phyloP scores from a whole-genome alignment of 2,113 vertebrate species.

The Cryptotis parvus region DNA sequence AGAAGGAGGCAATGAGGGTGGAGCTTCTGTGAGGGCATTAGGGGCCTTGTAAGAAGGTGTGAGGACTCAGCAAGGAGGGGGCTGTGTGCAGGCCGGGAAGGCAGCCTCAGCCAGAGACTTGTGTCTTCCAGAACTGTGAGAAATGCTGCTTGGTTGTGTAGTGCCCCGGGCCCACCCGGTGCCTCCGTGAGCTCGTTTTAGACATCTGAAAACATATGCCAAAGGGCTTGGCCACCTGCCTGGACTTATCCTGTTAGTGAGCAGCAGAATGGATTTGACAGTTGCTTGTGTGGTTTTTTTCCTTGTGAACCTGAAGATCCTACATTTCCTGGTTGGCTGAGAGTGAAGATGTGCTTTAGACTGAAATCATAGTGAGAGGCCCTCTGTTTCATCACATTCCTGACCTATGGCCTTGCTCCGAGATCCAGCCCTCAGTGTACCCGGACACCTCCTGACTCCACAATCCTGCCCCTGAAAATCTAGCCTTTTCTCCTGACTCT shows the following conservation, averaged over 20 bases:
- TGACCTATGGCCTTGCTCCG: neutral
- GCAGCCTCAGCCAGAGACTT: neutral
- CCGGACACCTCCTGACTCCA: neutral
- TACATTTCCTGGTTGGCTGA: neutral
- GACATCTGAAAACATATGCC: neutral
- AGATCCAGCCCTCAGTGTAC: neutral
- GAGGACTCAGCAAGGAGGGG: neutral
- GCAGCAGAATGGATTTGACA: neutral
- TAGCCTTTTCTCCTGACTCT: neutral
- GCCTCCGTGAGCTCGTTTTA: neutral
- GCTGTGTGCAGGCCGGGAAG: neutral
- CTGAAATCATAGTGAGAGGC: neutral
- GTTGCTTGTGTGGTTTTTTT: neutral
- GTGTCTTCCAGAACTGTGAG: neutral
- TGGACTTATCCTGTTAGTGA: neutral
- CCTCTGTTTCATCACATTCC: neutral
- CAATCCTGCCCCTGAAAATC: no score
- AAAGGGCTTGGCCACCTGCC: neutral
- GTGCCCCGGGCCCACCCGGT: neutral
- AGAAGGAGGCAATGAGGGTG: neutral
- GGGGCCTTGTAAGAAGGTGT: neutral
- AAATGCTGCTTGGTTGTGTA: neutral
- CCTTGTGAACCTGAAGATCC: neutral
- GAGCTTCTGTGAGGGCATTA: neutral
- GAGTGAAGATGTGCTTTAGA: neutral